Conservation (phyloP, 2,113 vertebrate species). For the Aleadryas rufinucha region DNA sequence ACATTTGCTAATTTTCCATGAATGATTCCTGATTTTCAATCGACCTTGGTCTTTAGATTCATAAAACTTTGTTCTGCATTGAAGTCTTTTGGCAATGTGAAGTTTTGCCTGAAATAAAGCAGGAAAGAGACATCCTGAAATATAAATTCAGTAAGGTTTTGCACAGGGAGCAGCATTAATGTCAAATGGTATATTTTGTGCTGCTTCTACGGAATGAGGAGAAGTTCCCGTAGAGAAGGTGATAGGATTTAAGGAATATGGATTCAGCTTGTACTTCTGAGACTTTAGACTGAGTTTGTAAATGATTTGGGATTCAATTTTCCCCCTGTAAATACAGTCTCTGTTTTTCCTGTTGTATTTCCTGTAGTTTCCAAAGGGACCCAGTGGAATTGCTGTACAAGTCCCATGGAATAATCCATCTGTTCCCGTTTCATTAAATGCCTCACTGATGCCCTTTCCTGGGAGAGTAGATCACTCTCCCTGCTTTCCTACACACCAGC, state of each 20-base stretch:
- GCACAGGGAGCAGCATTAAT: background rate
- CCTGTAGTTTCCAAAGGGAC: background rate
- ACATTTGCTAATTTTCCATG: conserved; percentile 39
- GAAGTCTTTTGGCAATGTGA: background rate
- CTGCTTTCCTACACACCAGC: background rate
- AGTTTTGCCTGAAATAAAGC: background rate
- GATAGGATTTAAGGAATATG: background rate
- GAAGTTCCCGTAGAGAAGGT: background rate
- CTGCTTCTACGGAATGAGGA: background rate
- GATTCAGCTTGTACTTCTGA: background rate
- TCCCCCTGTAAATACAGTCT: background rate
- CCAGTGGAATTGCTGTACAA: background rate
- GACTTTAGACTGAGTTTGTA: background rate
- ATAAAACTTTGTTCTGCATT: conserved; percentile 18
- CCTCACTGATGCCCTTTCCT: conserved; percentile 46
- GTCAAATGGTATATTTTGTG: background rate
- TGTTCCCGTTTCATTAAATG: conserved; percentile 32
- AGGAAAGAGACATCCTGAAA: background rate
- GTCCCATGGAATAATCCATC: conserved; percentile 3
- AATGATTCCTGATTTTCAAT: conserved; percentile 55
- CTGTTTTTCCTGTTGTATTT: conserved; percentile 23
- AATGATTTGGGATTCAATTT: background rate
- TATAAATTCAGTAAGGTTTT: background rate
- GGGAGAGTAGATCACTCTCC: conserved; percentile 36
- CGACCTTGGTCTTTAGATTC: conserved; percentile 31